Evolutionary conservation across 2,797 vertebrate genomes (phyloP), one percentile per base, ranked within the genome.

Genomic region (Phyllotis vaccarum): DNA sequence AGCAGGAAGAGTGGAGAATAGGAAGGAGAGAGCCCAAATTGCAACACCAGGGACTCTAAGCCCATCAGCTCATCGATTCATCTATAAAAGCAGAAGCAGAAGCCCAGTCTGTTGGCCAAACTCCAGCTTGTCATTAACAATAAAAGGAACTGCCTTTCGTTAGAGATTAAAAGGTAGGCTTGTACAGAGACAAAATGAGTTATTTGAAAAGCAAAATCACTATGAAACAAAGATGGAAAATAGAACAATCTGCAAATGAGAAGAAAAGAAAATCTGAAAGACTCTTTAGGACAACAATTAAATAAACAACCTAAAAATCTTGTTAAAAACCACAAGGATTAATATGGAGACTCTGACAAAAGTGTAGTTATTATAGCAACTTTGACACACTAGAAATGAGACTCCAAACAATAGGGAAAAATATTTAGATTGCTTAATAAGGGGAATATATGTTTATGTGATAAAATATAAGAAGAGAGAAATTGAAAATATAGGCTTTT

Each of bases 191-290:
- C 29, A 92, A 92, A 85, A 66, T 86, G 54, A 90, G 70, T 58
- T 85, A 85, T 66, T 22, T 64, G 74, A 72, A 94, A 80, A 90
- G 74, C 19, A 90, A 87, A 78, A 81, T 92, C 79, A 78, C 34
- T 78, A 22, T 58, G 34, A 83, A 94, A 68, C 24, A 43, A 34
- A 85, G 24, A 34, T 31, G 90, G 75, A 81, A 82, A 74, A 66
- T 9, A 46, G 49, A 81, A 49, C 7, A 96, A 78, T 68, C 12
- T 9, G 22, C 8, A 88, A 95, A 80, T 66, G 27, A 40, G 24
- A 49, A 16, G 24, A 3, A 11, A 17, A 7, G 0, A 49, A 58
- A 70, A 91, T 49, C 29, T 62, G n/a, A 92, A 5, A 75, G n/a
- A 81, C 13, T 3, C 14, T 74, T 72, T 31, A 89, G 16, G 19